A percentile compares a stretch with the other conserved stretches of the same genome.
These are phyloP conservation scores for Adoxophyes honmai DNA, from an alignment of 1,140 invertebrate species.

Conservation along the genomic window DNA sequence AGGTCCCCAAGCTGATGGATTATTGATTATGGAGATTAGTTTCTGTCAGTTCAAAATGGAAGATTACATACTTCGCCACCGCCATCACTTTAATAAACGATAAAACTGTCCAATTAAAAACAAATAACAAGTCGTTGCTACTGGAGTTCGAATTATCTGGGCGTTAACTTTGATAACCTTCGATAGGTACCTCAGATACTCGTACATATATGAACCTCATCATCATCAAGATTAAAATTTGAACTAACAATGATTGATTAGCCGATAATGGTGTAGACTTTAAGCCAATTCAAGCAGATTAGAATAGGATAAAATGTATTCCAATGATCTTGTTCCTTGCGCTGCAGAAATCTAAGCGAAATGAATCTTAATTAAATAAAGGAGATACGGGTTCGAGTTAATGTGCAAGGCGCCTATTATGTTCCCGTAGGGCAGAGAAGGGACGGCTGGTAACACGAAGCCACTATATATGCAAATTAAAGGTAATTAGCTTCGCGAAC, in stretches of 20 bases:
- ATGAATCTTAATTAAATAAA: conserved; percentile 18
- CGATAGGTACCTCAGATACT: not conserved
- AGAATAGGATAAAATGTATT: too few relatives aligned
- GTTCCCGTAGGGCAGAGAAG: conserved; percentile 10
- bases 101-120: conserved; percentile 1
- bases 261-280: too few relatives aligned
- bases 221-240: too few relatives aligned
- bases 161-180: conserved; percentile 5
- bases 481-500: conserved; percentile 6
- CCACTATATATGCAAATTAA: conserved; percentile 21
- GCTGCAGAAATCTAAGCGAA: not conserved
- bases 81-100: too few relatives aligned
- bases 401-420: conserved; percentile 1
- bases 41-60: too few relatives aligned
- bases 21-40: conserved; percentile 16
- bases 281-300: too few relatives aligned
- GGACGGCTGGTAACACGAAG: conserved; percentile 2
- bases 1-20: conserved; percentile 25
- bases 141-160: conserved; percentile 3
- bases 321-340: too few relatives aligned
- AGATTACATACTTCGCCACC: too few relatives aligned
- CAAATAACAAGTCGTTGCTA: conserved; percentile 10
- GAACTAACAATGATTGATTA: too few relatives aligned
- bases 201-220: too few relatives aligned
- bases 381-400: conserved; percentile 4